Evolutionary conservation across 2,113 vertebrate species (phyloP), one percentile per base, ranked within the genome.

Genomic region (Phycodurus eques): DNA sequence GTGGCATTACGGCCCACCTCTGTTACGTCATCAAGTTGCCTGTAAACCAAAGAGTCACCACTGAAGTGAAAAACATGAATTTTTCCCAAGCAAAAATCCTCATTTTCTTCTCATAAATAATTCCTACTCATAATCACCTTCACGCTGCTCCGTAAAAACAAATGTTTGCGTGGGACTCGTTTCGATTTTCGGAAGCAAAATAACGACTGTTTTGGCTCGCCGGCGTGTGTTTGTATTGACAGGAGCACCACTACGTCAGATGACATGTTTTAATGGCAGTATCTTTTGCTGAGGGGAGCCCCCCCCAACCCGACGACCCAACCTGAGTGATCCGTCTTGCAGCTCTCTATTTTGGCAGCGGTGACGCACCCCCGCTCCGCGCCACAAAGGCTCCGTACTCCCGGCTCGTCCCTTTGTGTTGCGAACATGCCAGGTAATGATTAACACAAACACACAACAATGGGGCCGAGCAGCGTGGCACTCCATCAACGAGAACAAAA

Each of bases 371-470:
- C 14, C 43, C n/a, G 13, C 20, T 17, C 82, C 81, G 87, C 88
- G 91, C 92, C 83, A 92, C 90, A 93, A 93, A 89, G 87, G 69
- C 85, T 27, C 81, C 12, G 70, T 49, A 27, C 85, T 78, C 78
- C 70, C 74, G 76, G 78, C 80, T 86, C 56, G 72, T 75, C 79
- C 71, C 76, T 90, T 89, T 91, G 86, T 91, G 74, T 78, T 87
- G 77, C 67, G 68, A 81, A 82, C 79, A 79, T 80, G 63, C 65
- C 83, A 88, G 89, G 89, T 92, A 92, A 93, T 92, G 84, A 93
- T 93, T 92, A 93, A 91, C 91, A 87, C 85, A 85, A 90, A 87
- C 88, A 86, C 59, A 59, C 84, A 84, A 92, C 90, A 93, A 92
- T 90, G 73, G 83, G 59, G 5, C 15, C 31, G 35, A 61, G 11